Conservation (phyloP, 2,888 invertebrate genomes). For the Periphyllus acericola region DNA sequence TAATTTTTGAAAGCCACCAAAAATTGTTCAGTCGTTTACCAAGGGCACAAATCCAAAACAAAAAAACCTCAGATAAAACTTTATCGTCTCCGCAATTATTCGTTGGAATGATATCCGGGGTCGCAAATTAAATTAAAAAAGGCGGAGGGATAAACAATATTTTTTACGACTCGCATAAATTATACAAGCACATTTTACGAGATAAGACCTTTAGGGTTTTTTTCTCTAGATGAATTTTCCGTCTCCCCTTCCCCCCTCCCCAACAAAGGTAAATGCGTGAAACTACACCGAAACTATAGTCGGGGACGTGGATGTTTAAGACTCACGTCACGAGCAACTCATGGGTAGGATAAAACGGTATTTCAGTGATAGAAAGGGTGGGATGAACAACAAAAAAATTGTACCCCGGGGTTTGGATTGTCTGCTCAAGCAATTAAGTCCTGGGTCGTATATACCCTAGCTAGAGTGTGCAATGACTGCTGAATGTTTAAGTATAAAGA, state of each 20-base stretch:
- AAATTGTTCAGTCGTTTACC: slow-evolving; percentile 14
- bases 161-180: slow-evolving; percentile 61
- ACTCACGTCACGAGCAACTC: slow-evolving; percentile 54
- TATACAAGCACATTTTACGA: slow-evolving; percentile 55
- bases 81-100: slow-evolving; percentile 53
- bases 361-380: slow-evolving; percentile 22
- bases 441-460: slow-evolving; percentile 7
- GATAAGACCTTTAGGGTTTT: slow-evolving; percentile 43
- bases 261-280: slow-evolving; percentile 44
- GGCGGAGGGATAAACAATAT: slow-evolving; percentile 41
- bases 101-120: slow-evolving; percentile 47
- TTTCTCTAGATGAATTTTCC: slow-evolving; percentile 33
- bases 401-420: slow-evolving; percentile 32
- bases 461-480: slow-evolving; percentile 42
- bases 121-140: slow-evolving; percentile 58
- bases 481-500: slow-evolving; percentile 45
- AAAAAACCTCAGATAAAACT: slow-evolving; percentile 54
- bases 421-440: slow-evolving; percentile 59
- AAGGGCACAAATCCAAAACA: slow-evolving; percentile 17
- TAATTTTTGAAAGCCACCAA: slow-evolving; percentile 22
- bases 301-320: slow-evolving; percentile 29
- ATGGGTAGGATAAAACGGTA: slow-evolving; percentile 36
- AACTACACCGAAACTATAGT: slow-evolving; percentile 7
- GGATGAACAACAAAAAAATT: slow-evolving; percentile 32
- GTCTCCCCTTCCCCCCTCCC: background rate